Base-by-base conservation (phyloP, 1,140 invertebrate genomes). In the Drosophila sp. region DNA sequence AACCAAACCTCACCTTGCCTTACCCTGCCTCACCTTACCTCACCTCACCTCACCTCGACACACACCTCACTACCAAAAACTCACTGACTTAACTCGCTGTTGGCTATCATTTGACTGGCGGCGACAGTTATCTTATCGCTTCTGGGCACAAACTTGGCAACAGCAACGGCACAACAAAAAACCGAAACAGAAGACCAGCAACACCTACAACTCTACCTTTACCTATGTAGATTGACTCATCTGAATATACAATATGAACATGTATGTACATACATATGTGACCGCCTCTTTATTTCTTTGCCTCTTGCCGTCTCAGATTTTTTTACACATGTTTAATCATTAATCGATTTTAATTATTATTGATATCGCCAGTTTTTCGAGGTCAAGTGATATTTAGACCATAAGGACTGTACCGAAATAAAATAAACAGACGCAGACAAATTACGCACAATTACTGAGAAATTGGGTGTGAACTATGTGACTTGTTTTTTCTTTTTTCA, bases 311-410 rank as follows among this genome's bases (percentile, higher is more conserved):
- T 38, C 17, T 23, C 44, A 50, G 44, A 50, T 50, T 50, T 50
- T 2, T 38, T 38, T 50, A 50, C 2, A 27, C 44, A 50, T 25
- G 23, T 27, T 50, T 50, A 50, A 50, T 50, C 44, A 23, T 6
- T 50, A 50, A 50, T 50, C 44, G 44, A 50, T 50, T 50, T 50
- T 10, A 50, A 50, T 50, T 50, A 50, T 50, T 50, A 50, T 50
- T 50, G 44, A 50, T 50, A 50, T 23, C 44, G 6, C 44, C 17
- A 47, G 5, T 10, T 50, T 7, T 50, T 50, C 44, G 44, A 50
- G 44, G 44, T 50, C 44, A 50, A 50, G 44, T 50, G 7, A 50
- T 50, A 23, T 7, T 50, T 27, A 50, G 23, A 47, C 44, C 44
- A 47, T 47, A 23, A 47, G 17, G 17, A 17, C 6, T 47, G 44